A percentile compares a stretch with the other conserved stretches of the same genome.
Conservation (phyloP, 2,888 invertebrate species). For the Druceiella hillmani region DNA sequence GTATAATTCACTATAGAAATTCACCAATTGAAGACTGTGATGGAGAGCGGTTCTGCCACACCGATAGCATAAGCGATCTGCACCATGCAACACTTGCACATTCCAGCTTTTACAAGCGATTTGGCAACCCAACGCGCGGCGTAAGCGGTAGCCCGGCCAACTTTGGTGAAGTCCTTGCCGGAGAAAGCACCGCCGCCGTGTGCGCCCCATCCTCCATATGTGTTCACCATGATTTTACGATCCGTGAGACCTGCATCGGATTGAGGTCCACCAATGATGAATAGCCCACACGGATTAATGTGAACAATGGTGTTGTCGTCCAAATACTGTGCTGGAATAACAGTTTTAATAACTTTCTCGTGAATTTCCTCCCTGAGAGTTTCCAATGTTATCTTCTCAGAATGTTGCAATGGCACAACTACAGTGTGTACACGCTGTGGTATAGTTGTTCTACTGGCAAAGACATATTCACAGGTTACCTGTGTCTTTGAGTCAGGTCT, state of each 20-base stretch:
- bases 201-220: conserved; percentile 99
- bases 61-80: conserved; percentile 99
- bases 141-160: conserved; percentile 96
- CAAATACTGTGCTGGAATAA: conserved; percentile 88
- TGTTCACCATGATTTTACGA: conserved; percentile 98
- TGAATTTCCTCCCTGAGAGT: conserved; percentile 77
- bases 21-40: conserved; percentile 96
- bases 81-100: conserved; percentile 94
- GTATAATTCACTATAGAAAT: too few relatives aligned
- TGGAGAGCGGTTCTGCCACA: conserved; percentile 93
- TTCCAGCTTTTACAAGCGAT: conserved; percentile 89
- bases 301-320: conserved; percentile 92
- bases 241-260: conserved; percentile 97
- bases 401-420: conserved; percentile 97
- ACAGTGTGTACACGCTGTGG: conserved; percentile 95
- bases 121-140: conserved; percentile 99
- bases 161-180: conserved; percentile 97
- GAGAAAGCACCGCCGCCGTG: conserved; percentile 99
- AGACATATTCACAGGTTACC: conserved; percentile 95
- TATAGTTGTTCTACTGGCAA: conserved; percentile 88
- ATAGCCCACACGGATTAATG: conserved; percentile 94
- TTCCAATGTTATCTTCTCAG: conserved; percentile 83
- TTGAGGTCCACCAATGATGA: conserved; percentile 97
- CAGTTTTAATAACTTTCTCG: conserved; percentile 85
- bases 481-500: conserved; percentile 95